Conservation (phyloP, 2,888 invertebrate species). For the Trypoxylon attenuatum region DNA sequence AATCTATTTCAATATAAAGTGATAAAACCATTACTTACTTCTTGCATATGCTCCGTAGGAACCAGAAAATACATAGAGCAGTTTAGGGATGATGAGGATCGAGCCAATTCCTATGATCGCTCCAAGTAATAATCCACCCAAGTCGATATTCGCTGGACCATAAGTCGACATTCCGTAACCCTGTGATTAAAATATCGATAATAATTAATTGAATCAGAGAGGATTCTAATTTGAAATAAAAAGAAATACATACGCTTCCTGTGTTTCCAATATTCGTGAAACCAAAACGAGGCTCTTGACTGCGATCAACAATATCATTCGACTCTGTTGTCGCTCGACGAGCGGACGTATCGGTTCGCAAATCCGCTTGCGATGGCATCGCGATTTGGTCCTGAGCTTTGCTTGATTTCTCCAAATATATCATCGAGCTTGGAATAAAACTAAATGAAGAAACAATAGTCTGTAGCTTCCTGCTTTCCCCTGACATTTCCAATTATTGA, state of each 20-base stretch:
- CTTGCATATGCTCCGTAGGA: constrained; percentile 82
- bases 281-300: constrained; percentile 72
- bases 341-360: constrained; percentile 50
- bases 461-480: no score
- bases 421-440: constrained; percentile 74
- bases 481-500: background rate
- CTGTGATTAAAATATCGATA: constrained; percentile 30
- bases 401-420: constrained; percentile 62
- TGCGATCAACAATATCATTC: constrained; percentile 62
- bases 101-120: constrained; percentile 88
- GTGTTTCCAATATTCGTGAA: constrained; percentile 71
- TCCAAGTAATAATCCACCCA: constrained; percentile 88
- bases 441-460: no score
- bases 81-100: constrained; percentile 86
- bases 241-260: constrained; percentile 61
- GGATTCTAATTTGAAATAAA: background rate
- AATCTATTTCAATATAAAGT: background rate
- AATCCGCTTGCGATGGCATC: constrained; percentile 56
- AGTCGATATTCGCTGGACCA: constrained; percentile 86
- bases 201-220: background rate
- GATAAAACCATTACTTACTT: constrained; percentile 77
- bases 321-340: constrained; percentile 47
- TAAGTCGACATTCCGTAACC: constrained; percentile 78
- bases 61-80: constrained; percentile 83
- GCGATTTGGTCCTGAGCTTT: constrained; percentile 67